Percentiles rank a stretch among this genome's conserved stretches.
Conservation (phyloP, 2,888 invertebrate species). For the Phasia obesa region DNA sequence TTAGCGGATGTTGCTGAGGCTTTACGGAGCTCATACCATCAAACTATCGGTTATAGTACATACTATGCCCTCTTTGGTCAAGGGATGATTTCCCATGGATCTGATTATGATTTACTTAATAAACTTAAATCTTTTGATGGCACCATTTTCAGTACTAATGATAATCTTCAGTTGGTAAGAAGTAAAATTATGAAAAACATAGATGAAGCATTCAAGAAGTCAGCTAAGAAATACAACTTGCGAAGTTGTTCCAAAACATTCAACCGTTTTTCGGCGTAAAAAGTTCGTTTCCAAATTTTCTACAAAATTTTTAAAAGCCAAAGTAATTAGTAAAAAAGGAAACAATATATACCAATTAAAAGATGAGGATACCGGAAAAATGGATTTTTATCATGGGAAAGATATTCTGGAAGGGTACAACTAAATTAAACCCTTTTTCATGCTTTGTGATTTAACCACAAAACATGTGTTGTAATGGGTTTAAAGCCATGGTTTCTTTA, state of each 20-base stretch:
- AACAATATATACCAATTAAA: not conserved
- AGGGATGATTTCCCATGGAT: slow-evolving; percentile 46
- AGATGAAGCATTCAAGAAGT: slow-evolving; percentile 6
- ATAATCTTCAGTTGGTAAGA: not conserved
- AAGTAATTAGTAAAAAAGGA: not conserved
- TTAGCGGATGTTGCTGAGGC: slow-evolving; percentile 39
- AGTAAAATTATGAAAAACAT: slow-evolving; percentile 21
- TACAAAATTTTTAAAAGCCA: not conserved
- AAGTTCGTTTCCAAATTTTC: not conserved
- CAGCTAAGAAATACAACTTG: slow-evolving; percentile 10
- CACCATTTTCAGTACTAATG: not conserved
- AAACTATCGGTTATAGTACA: slow-evolving; percentile 25
- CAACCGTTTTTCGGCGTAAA: not conserved
- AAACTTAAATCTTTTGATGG: slow-evolving; percentile 9
- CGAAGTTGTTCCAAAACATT: not conserved
- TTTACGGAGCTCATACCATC: slow-evolving; percentile 41
- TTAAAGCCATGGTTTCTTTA: too few species aligned
- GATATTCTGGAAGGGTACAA: not conserved
- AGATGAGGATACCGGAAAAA: not conserved
- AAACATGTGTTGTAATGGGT: too few species aligned
- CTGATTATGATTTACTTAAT: slow-evolving; percentile 36
- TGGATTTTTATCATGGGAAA: not conserved
- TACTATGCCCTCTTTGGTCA: slow-evolving; percentile 53
- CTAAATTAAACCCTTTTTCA: too few species aligned
- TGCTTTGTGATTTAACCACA: too few species aligned